Evolutionary conservation across 2,797 vertebrate genomes (phyloP), one percentile per base, ranked within the genome.

Genomic region (Chelidonichthys spinosus): DNA sequence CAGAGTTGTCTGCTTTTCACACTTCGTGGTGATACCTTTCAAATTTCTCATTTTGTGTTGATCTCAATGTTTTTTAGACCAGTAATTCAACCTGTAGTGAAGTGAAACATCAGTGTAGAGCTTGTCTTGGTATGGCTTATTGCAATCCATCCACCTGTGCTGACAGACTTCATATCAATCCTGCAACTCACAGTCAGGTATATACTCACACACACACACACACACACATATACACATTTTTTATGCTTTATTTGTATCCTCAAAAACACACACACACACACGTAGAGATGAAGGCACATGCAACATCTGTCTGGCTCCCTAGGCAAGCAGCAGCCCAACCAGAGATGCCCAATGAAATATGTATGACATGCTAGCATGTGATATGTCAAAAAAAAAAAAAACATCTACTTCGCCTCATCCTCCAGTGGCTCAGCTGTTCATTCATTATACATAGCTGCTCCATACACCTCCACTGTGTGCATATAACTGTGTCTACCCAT

Each of bases 271-370:
- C 60, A 66, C 72, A 74, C 62, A 74, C 74, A 70, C 40, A 70
- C 53, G 58, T 43, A 40, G 32, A 15, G 14, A 56, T 17, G 14
- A 9, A 65, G 33, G 13, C 39, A 69, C 70, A 78, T 65, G 58
- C 79, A 88, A 39, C 84, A 90, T 89, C 89, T 90, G 88, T 84
- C 87, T 80, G 79, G 69, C 71, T 90, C 88, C 82, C 79, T 67
- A 61, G 79, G 81, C 84, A 85, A 80, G 80, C 80, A 66, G 78
- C 75, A 84, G 79, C 83, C 72, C 82, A 85, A 82, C 73, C 76
- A 92, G 88, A 91, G 85, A 90, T 78, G 63, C 79, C 35, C 72
- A 67, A 87, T 90, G 81, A 91, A 91, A 91, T 89, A 90, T 92
- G 85, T 76, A 91, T 89, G 84, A 85, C 76, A 78, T 64, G 14